phyloP scores from a whole-genome alignment of 2,113 vertebrate genomes.

The Cryptoleucopteryx plumbea region DNA sequence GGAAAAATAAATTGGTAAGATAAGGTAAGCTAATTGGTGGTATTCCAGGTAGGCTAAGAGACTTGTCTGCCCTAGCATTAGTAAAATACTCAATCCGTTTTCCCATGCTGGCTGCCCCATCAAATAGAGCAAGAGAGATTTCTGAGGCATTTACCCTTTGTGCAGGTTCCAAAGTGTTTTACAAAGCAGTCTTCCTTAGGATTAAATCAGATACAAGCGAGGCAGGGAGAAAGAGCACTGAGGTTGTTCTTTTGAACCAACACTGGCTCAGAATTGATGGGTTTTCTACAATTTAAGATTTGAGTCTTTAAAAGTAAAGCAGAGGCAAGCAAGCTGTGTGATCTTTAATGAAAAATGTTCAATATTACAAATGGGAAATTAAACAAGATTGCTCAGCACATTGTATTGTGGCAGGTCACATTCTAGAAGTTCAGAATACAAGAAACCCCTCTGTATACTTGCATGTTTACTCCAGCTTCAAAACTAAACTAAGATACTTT shows the following conservation, averaged over 20 bases:
- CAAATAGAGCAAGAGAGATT: neutral
- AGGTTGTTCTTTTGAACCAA: neutral
- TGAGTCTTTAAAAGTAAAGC: neutral
- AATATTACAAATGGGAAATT: neutral
- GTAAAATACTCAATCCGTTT: neutral
- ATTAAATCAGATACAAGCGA: neutral
- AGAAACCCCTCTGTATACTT: neutral
- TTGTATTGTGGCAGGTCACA: neutral
- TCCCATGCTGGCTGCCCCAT: neutral
- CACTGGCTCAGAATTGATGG: neutral
- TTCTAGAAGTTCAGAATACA: neutral
- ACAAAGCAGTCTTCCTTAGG: neutral
- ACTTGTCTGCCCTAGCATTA: neutral
- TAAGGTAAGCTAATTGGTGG: neutral
- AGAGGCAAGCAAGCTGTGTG: neutral
- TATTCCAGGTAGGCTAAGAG: neutral
- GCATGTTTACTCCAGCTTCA: neutral
- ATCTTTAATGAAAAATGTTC: neutral
- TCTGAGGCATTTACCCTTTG: neutral
- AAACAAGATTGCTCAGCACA: neutral
- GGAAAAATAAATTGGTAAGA: neutral
- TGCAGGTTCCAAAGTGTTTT: neutral
- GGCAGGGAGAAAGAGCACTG: neutral
- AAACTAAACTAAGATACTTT: neutral
- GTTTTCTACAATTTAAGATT: neutral